Evolutionary conservation across 2,797 vertebrate species (phyloP).

Genomic region (Carduelis carduelis): DNA sequence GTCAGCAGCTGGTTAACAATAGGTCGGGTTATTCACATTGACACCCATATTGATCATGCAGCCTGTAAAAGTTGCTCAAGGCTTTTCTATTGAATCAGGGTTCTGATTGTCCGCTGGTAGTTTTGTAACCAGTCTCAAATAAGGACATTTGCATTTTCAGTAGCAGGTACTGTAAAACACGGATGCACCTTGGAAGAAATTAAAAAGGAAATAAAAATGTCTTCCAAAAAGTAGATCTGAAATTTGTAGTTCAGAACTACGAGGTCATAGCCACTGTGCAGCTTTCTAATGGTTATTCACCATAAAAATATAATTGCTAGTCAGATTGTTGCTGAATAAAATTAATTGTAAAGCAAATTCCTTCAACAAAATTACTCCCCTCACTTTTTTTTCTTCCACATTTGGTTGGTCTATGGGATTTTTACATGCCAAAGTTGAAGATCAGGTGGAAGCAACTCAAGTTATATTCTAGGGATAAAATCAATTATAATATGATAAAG

Average conservation of each 20-base stretch:
- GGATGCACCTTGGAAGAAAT: not conserved
- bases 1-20: constrained; percentile 20
- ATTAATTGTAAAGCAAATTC: not conserved
- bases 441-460: not conserved
- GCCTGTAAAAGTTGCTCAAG: not conserved
- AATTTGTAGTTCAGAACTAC: not conserved
- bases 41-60: not conserved
- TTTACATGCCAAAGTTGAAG: not conserved
- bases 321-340: not conserved
- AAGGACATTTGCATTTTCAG: not conserved
- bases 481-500: not conserved
- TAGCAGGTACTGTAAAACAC: not conserved
- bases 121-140: not conserved
- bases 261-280: not conserved
- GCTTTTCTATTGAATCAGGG: not conserved
- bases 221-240: not conserved
- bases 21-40: not conserved
- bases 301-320: not conserved
- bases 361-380: not conserved
- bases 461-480: not conserved
- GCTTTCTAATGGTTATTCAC: not conserved
- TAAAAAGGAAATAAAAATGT: not conserved
- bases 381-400: rapidly evolving
- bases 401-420: not conserved
- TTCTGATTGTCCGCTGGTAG: not conserved